Percentiles rank a stretch among this genome's conserved stretches.
phyloP scores from a whole-genome alignment of 2,888 invertebrate genomes.

The Suillia variegata region DNA sequence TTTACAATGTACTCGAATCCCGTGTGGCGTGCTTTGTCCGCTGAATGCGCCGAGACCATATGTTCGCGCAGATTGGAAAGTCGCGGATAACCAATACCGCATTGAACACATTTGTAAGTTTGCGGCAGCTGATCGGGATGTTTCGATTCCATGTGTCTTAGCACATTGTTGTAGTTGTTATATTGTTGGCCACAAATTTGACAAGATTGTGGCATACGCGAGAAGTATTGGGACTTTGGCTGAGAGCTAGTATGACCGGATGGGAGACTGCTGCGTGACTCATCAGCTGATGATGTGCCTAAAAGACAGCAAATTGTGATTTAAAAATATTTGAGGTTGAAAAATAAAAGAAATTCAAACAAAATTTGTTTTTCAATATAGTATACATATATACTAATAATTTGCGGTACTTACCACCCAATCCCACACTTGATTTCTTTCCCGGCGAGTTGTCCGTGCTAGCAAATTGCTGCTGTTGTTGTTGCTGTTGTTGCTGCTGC shows the following conservation, averaged over 20 bases:
- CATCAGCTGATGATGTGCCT: constrained; percentile 46
- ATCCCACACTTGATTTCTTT: constrained; percentile 28
- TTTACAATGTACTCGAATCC: constrained; percentile 58
- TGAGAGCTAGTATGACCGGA: neutral
- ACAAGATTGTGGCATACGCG: constrained; percentile 59
- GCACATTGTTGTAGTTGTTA: constrained; percentile 61
- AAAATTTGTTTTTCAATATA: neutral
- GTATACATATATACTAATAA: too few relatives aligned
- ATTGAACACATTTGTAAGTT: constrained; percentile 59
- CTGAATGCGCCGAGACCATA: constrained; percentile 57
- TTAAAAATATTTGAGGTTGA: neutral
- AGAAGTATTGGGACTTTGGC: constrained; percentile 56
- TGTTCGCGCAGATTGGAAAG: constrained; percentile 60
- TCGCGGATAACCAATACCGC: constrained; percentile 58
- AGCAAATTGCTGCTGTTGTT: neutral
- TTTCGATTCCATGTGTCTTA: constrained; percentile 61
- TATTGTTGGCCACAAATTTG: constrained; percentile 61
- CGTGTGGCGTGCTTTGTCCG: constrained; percentile 52
- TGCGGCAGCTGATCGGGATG: constrained; percentile 61
- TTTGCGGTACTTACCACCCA: neutral
- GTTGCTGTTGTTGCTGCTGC: neutral
- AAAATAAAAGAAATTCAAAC: too few relatives aligned
- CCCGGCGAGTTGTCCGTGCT: constrained; percentile 43
- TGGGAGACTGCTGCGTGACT: constrained; percentile 43
- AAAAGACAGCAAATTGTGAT: neutral